A percentile compares a stretch with the other conserved stretches of the same genome.
These are phyloP conservation scores for Triops longicaudatus DNA, from an alignment of 1,140 invertebrate species.

Conservation along the genomic window DNA sequence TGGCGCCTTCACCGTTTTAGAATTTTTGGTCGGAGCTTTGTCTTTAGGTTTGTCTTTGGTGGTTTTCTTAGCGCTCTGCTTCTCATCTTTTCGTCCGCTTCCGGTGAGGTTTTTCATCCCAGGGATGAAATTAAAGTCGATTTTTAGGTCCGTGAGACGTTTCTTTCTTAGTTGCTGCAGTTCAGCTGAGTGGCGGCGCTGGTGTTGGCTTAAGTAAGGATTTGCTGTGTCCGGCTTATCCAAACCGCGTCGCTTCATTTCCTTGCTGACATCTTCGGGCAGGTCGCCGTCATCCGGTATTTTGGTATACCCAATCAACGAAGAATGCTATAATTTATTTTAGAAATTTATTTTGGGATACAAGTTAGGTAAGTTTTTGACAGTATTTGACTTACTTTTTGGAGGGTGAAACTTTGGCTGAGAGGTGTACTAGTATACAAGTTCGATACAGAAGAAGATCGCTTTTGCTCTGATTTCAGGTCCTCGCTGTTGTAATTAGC, in stretches of 20 bases:
- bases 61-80: background rate
- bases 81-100: background rate
- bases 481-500: background rate
- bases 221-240: constrained; percentile 16
- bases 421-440: background rate
- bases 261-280: constrained; percentile 15
- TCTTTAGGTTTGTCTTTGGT: background rate
- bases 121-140: constrained; percentile 25
- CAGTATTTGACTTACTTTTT: no score
- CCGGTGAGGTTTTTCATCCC: constrained; percentile 4
- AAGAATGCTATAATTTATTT: background rate
- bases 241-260: constrained; percentile 26
- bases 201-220: background rate
- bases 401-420: constrained; percentile 24
- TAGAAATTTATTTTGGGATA: background rate
- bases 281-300: constrained; percentile 12
- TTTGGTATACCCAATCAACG: constrained; percentile 9
- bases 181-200: background rate
- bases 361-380: background rate
- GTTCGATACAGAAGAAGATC: background rate
- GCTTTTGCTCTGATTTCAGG: background rate
- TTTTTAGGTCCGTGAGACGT: constrained; percentile 24
- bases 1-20: background rate
- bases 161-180: constrained; percentile 13
- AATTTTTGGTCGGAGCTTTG: background rate